phyloP scores from a whole-genome alignment of 2,797 vertebrate genomes.

The Anniella stebbinsi region DNA sequence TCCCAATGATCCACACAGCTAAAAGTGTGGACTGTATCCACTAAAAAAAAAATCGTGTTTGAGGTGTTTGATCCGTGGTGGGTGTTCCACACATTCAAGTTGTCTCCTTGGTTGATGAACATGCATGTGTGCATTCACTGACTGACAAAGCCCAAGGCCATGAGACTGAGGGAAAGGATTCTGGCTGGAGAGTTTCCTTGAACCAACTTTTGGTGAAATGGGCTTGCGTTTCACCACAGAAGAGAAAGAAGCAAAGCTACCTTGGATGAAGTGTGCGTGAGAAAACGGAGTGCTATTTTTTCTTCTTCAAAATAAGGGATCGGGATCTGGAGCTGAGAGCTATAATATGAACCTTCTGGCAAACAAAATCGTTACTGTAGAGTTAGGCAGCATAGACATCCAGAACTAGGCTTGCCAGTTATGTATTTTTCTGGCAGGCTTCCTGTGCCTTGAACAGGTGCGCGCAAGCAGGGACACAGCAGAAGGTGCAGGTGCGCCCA shows the following conservation, averaged over 20 bases:
- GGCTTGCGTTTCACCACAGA: neutral
- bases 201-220: neutral
- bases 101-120: neutral
- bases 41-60: neutral
- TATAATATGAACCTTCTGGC: neutral
- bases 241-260: neutral
- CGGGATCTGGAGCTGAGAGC: neutral
- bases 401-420: neutral
- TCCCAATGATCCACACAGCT: neutral
- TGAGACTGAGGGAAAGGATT: neutral
- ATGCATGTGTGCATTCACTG: too few relatives aligned
- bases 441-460: neutral
- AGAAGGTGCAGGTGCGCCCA: neutral
- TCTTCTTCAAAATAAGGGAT: too few relatives aligned
- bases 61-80: neutral
- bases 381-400: neutral
- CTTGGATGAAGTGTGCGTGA: neutral
- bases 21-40: neutral
- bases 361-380: neutral
- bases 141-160: neutral
- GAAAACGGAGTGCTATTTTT: neutral
- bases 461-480: neutral
- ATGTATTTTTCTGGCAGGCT: neutral
- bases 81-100: neutral
- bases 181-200: neutral